Conservation (phyloP, 2,113 vertebrate species). For the Xyliphius kryptos region DNA sequence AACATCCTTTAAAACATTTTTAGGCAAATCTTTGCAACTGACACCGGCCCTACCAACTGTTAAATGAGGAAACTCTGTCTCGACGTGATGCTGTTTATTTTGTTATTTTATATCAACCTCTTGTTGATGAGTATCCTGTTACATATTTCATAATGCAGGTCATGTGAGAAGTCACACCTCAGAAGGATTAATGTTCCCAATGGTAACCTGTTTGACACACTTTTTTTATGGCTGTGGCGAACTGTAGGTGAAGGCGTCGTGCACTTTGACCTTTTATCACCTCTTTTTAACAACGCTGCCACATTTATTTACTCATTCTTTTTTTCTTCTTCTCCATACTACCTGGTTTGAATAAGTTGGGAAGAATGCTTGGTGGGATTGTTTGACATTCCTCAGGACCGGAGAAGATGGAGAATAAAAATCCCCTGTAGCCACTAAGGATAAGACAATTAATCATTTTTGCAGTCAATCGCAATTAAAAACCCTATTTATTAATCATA, state of each 20-base stretch:
- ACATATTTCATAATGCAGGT: neutral
- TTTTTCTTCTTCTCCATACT: neutral
- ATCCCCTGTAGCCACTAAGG: no score
- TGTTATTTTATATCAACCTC: no score
- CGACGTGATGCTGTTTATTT: no score
- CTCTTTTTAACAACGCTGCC: neutral
- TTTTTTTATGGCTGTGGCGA: slow-evolving; percentile 9
- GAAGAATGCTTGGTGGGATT: no score
- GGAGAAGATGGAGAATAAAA: no score
- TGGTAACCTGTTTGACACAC: neutral
- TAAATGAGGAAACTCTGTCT: neutral
- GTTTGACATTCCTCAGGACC: no score
- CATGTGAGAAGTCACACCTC: neutral
- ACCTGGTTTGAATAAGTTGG: neutral
- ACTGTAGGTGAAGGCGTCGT: neutral
- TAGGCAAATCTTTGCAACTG: slow-evolving; percentile 4
- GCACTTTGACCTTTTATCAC: slow-evolving; percentile 17
- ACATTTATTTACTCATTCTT: neutral
- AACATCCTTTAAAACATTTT: slow-evolving; percentile 20
- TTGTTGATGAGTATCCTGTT: neutral
- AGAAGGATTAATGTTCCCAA: neutral
- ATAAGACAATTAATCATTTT: no score
- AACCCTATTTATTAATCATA: no score
- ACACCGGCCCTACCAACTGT: neutral
- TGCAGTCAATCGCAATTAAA: no score